Conservation (phyloP, 92 coral and sea anemone species). For the Epizoanthus rinbou region DNA sequence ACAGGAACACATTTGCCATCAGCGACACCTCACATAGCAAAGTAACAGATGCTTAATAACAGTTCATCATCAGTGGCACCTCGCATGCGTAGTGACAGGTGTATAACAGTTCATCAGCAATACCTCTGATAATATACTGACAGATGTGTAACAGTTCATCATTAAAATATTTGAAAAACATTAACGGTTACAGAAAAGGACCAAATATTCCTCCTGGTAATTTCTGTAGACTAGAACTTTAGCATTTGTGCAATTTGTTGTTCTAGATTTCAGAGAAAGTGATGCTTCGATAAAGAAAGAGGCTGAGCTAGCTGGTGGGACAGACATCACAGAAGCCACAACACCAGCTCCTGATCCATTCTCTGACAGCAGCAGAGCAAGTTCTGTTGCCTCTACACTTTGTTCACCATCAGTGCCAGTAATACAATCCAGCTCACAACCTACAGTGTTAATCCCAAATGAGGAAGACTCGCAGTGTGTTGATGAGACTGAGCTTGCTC, state of each 20-base stretch:
- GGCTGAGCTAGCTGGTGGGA: constrained; percentile 13
- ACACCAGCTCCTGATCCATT: constrained; percentile 64
- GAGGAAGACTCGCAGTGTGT: constrained; percentile 30
- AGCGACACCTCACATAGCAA: too few relatives aligned
- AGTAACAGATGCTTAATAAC: too few relatives aligned
- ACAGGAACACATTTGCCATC: too few relatives aligned
- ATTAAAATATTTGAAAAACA: too few relatives aligned
- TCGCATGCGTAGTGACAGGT: too few relatives aligned
- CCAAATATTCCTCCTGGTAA: too few relatives aligned
- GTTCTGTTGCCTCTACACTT: constrained; percentile 62
- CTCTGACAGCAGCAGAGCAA: constrained; percentile 72
- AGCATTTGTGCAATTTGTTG: not conserved
- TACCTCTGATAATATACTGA: too few relatives aligned
- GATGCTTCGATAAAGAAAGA: constrained; percentile 9
- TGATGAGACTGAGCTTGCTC: constrained; percentile 1
- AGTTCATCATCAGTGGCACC: too few relatives aligned
- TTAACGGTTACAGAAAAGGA: too few relatives aligned
- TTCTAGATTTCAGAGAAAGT: constrained; percentile 6
- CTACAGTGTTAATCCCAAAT: not conserved
- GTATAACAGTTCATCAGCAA: too few relatives aligned
- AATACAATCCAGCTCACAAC: not conserved
- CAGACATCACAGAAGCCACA: constrained; percentile 43
- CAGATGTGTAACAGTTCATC: too few relatives aligned
- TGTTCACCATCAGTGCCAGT: constrained; percentile 28
- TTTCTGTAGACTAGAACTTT: too few relatives aligned